Percentiles rank a stretch among this genome's conserved stretches.
phyloP scores from a whole-genome alignment of 1,140 invertebrate species.

The Drosophila bifasciata region DNA sequence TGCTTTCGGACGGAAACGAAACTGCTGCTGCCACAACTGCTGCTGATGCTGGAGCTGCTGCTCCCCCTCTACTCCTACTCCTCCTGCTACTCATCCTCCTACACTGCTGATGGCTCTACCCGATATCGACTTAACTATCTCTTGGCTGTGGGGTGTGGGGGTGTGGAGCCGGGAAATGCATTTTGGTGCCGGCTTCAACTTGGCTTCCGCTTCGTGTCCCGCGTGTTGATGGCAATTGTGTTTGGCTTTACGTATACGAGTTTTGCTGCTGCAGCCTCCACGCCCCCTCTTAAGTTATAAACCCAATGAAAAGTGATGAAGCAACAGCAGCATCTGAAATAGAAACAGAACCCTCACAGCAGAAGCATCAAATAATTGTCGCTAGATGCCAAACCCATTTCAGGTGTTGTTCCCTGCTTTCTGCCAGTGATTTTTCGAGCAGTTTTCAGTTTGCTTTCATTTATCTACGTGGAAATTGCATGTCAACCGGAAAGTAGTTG shows the following conservation, averaged over 20 bases:
- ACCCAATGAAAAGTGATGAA: conserved; percentile 51
- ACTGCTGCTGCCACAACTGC: conserved; percentile 43
- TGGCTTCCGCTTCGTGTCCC: conserved; percentile 77
- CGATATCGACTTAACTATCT: conserved; percentile 83
- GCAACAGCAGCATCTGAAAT: conserved; percentile 25
- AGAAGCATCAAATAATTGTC: conserved; percentile 33
- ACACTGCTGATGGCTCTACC: conserved; percentile 27
- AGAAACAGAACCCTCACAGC: conserved; percentile 25
- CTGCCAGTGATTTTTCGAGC: conserved; percentile 21
- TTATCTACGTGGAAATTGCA: conserved; percentile 82
- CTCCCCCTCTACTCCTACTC: too few relatives aligned
- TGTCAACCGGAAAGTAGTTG: conserved; percentile 84
- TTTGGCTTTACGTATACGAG: conserved; percentile 28
- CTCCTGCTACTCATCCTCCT: too few relatives aligned
- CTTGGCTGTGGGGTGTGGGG: conserved; percentile 36
- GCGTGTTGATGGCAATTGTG: conserved; percentile 56
- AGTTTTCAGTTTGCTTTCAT: conserved; percentile 57
- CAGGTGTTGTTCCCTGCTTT: neutral
- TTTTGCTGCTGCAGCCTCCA: neutral
- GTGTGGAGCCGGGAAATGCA: conserved; percentile 55
- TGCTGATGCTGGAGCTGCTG: conserved; percentile 2
- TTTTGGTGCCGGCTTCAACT: conserved; percentile 74
- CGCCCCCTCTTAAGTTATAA: conserved; percentile 11
- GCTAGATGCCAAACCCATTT: conserved; percentile 39
- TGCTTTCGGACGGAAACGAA: conserved; percentile 83